Evolutionary conservation across 2,888 invertebrate species (phyloP).

Genomic region (Drosophila meridionalis): DNA sequence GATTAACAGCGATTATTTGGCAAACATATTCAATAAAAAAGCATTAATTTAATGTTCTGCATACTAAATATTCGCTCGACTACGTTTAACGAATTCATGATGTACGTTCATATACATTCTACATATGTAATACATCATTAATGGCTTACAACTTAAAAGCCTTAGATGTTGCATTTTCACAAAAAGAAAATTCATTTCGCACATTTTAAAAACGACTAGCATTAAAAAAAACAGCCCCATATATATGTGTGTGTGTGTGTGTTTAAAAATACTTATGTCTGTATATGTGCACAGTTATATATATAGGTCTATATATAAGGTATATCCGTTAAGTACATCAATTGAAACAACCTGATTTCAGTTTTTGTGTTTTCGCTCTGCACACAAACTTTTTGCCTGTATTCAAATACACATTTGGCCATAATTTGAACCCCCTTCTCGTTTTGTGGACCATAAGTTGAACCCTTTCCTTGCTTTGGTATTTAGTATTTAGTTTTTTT

Average conservation of each 20-base stretch:
- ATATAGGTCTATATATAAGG: conserved; percentile 37
- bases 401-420: conserved; percentile 26
- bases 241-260: conserved; percentile 22
- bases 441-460: conserved; percentile 11
- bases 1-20: conserved; percentile 35
- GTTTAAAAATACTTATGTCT: conserved; percentile 46
- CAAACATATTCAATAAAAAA: conserved; percentile 35
- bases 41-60: conserved; percentile 10
- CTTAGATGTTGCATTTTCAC: conserved; percentile 59
- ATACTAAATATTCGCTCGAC: conserved; percentile 26
- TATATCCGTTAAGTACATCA: conserved; percentile 48
- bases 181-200: conserved; percentile 42
- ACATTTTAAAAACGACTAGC: conserved; percentile 63
- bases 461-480: not conserved
- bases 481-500: not conserved
- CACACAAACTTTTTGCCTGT: not conserved
- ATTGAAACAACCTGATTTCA: conserved; percentile 70
- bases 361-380: conserved; percentile 30
- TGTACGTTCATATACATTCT: not conserved
- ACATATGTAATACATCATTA: not conserved
- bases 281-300: conserved; percentile 37
- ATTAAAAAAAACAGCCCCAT: conserved; percentile 64
- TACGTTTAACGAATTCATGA: conserved; percentile 30
- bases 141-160: conserved; percentile 59
- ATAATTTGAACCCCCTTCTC: not conserved